A percentile compares a stretch with the other conserved stretches of the same genome.
Conservation (phyloP, 1,140 invertebrate species). For the Octopus bimaculoides region DNA sequence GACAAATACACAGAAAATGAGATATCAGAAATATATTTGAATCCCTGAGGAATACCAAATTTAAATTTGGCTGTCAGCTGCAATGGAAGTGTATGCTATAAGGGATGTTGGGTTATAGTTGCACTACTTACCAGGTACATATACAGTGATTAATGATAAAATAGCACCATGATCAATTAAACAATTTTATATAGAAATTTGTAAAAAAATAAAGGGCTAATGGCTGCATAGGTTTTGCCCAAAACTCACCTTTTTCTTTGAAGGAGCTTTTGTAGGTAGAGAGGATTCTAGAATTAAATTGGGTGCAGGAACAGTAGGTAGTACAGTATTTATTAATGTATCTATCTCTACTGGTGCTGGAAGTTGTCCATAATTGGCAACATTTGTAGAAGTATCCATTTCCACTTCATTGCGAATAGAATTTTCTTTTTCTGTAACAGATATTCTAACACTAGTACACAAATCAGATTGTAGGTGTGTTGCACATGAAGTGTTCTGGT, state of each 20-base stretch:
- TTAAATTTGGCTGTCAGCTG: too few relatives aligned
- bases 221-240: too few relatives aligned
- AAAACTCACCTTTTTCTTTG: constrained; percentile 61
- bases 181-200: too few relatives aligned
- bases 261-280: constrained; percentile 25
- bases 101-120: too few relatives aligned
- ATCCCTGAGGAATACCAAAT: too few relatives aligned
- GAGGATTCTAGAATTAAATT: not conserved
- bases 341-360: not conserved
- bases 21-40: too few relatives aligned
- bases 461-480: constrained; percentile 3
- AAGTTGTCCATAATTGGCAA: not conserved
- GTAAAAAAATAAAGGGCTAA: too few relatives aligned
- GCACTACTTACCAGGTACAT: too few relatives aligned
- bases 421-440: not conserved
- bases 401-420: not conserved
- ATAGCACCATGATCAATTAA: not conserved
- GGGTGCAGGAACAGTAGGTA: not conserved
- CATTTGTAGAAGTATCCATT: not conserved
- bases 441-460: not conserved
- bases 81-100: too few relatives aligned
- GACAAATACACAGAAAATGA: too few relatives aligned
- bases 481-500: not conserved
- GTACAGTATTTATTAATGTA: not conserved
- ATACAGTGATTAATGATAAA: too few relatives aligned